Percentiles rank a stretch among this genome's conserved stretches.
These are phyloP conservation scores for Melanerpes formicivorus DNA, from an alignment of 2,113 vertebrate genomes.

Conservation along the genomic window DNA sequence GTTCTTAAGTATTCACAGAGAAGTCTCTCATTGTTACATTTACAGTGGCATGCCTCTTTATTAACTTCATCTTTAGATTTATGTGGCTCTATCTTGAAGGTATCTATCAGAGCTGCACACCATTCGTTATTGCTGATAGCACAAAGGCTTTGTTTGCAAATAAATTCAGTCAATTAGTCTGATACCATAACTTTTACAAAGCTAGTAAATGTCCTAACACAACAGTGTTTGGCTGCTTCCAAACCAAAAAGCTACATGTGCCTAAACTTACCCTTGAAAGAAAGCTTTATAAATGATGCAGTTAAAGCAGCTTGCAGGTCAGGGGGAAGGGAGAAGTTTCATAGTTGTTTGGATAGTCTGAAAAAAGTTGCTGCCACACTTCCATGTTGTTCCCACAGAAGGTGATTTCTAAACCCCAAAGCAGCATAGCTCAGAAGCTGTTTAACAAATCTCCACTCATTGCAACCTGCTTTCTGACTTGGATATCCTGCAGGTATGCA, in stretches of 20 bases:
- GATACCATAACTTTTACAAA: not conserved
- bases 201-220: not conserved
- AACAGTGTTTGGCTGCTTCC: not conserved
- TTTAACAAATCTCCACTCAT: not conserved
- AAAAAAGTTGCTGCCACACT: not conserved
- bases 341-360: not conserved
- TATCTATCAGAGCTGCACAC: not conserved
- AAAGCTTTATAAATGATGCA: not conserved
- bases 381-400: not conserved
- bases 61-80: not conserved
- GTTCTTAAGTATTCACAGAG: not conserved
- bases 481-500: not conserved
- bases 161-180: not conserved
- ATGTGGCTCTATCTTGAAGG: not conserved
- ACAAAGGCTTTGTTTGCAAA: not conserved
- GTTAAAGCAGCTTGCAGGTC: not conserved
- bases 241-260: not conserved
- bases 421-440: not conserved
- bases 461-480: not conserved
- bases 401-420: not conserved
- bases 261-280: not conserved
- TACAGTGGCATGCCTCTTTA: not conserved
- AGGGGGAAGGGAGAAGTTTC: not conserved
- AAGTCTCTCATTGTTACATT: not conserved
- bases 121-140: not conserved